phyloP scores from a whole-genome alignment of 2,888 invertebrate species.

The Ormia ochracea region DNA sequence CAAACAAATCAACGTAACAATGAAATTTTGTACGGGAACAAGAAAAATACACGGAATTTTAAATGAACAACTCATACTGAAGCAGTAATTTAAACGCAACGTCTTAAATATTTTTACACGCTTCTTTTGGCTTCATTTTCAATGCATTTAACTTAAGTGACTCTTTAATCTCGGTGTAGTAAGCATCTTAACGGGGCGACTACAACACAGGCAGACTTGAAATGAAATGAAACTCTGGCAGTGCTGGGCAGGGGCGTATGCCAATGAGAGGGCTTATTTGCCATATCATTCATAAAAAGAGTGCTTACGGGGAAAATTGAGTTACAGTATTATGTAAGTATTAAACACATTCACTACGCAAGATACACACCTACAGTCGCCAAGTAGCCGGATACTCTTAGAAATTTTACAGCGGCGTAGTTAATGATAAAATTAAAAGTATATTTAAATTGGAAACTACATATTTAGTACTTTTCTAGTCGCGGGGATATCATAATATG shows the following conservation, averaged over 20 bases:
- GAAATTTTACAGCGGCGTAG: too few species aligned
- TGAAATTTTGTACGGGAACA: background rate
- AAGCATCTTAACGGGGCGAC: constrained; percentile 70
- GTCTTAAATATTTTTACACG: constrained; percentile 64
- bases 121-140: constrained; percentile 73
- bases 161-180: constrained; percentile 74
- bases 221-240: background rate
- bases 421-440: too few species aligned
- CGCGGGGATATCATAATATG: too few species aligned
- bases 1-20: constrained; percentile 17
- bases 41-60: constrained; percentile 49
- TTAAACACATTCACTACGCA: too few species aligned
- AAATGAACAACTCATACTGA: constrained; percentile 54
- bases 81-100: constrained; percentile 42
- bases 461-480: too few species aligned
- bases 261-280: background rate
- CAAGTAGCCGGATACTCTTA: too few species aligned
- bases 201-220: background rate
- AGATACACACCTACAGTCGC: too few species aligned
- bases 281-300: too few species aligned
- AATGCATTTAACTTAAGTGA: constrained; percentile 76
- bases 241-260: constrained; percentile 4
- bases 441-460: too few species aligned
- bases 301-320: too few species aligned
- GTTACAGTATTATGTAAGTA: too few species aligned